Evolutionary conservation across 2,113 vertebrate genomes (phyloP), one percentile per base, ranked within the genome.

Genomic region (Baryphthengus martii): DNA sequence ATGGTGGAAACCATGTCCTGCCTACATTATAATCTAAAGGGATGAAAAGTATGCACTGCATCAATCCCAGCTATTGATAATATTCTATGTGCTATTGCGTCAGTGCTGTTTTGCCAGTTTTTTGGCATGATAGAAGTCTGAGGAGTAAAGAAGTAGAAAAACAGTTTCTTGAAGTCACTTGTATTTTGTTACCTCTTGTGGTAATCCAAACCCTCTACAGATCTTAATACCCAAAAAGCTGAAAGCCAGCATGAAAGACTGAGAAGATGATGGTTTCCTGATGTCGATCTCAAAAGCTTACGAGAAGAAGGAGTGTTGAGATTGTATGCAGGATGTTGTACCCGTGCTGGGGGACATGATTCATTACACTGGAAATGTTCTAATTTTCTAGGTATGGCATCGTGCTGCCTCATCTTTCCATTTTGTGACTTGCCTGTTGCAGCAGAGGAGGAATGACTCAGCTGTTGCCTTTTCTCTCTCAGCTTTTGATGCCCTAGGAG

Each of bases 381-480:
- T 84, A 26, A 14, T 68, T 31, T 61, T 35, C 19, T 42, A 2
- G 23, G 37, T 75, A 1, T 42, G 25, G 6, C n/a, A 2, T 21
- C 31, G 33, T 58, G 76, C 79, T 92, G 75, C 75, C 59, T 92
- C 88, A 58, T 37, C 37, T 84, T 53, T 33, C 8, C 2, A 0
- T 79, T 91, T 78, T 49, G 17, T 77, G 79, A 53, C 66, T 75
- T 26, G 42, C 44, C 29, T 14, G 5, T 37, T 50, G 68, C 75
- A 81, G 79, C 93, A 86, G 76, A 81, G 78, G 31, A 56, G 45
- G 44, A 65, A 28, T 95, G 93, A 89, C 88, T 96, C 93, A 77
- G 88, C 91, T 88, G 45, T 39, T 88, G 63, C 31, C 68, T 79
- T 58, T 79, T 77, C n/a, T 86, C 31, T 50, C 70, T 45, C 55